phyloP scores from a whole-genome alignment of 2,113 vertebrate genomes.

The Apodemus speciosus region DNA sequence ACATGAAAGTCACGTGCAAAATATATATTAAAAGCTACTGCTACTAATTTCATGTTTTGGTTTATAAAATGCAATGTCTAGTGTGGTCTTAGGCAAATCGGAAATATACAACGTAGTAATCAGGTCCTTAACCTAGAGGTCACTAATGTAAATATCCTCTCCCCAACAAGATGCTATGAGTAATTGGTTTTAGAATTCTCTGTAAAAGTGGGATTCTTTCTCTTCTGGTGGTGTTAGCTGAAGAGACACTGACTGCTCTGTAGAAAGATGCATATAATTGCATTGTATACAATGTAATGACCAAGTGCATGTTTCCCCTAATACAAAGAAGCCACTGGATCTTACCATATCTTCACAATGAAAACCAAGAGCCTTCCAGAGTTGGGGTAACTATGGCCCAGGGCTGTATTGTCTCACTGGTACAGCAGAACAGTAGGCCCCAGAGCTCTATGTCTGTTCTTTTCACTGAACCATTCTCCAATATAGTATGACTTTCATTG shows the following conservation, averaged over 20 bases:
- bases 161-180: not conserved
- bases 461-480: not conserved
- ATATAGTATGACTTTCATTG: not conserved
- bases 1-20: not conserved
- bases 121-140: not conserved
- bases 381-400: not conserved
- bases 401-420: not conserved
- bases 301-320: not conserved
- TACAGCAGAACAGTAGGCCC: not conserved
- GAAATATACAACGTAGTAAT: not conserved
- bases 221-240: not conserved
- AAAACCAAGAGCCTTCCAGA: not conserved
- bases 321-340: not conserved
- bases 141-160: not conserved
- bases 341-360: not conserved
- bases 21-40: not conserved
- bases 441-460: not conserved
- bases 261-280: not conserved
- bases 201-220: not conserved
- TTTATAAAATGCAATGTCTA: not conserved
- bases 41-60: not conserved
- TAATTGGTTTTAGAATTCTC: constrained; percentile 1
- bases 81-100: not conserved
- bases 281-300: not conserved
- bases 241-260: not conserved